Percentiles rank a stretch among this genome's conserved stretches.
These are phyloP conservation scores for Callorhinus ursinus DNA, from an alignment of 2,113 vertebrate species.

Conservation along the genomic window DNA sequence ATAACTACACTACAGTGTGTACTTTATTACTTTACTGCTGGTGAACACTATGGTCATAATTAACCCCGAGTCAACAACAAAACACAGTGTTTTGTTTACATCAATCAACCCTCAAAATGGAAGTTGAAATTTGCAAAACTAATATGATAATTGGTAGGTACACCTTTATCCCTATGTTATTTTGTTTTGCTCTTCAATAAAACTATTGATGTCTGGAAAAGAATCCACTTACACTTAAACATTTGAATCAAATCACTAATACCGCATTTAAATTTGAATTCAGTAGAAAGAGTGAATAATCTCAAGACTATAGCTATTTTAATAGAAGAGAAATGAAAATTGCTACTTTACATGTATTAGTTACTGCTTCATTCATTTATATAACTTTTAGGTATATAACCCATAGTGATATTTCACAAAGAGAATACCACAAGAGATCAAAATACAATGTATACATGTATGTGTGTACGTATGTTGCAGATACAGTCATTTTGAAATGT, in stretches of 20 bases:
- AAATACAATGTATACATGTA: neutral
- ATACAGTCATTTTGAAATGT: neutral
- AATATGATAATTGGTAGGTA: neutral
- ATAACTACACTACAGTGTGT: neutral
- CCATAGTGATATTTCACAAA: neutral
- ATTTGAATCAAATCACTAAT: neutral
- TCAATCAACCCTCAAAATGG: neutral
- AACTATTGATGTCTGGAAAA: neutral
- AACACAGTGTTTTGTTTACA: neutral
- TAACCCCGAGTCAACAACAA: neutral
- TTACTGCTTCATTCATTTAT: neutral
- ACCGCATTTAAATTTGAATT: neutral
- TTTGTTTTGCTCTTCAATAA: slow-evolving; percentile 20
- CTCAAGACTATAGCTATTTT: neutral
- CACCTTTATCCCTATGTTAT: neutral
- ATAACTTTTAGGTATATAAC: neutral
- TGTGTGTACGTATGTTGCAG: neutral
- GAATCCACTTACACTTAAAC: neutral
- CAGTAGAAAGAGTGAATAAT: neutral
- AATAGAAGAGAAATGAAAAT: neutral
- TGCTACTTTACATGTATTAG: neutral
- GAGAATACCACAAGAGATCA: neutral
- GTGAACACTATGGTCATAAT: neutral
- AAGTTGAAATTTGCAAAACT: slow-evolving; percentile 43
- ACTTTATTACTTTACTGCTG: slow-evolving; percentile 16